phyloP scores from a whole-genome alignment of 1,140 invertebrate species.

The Drosophila kohkoa region DNA sequence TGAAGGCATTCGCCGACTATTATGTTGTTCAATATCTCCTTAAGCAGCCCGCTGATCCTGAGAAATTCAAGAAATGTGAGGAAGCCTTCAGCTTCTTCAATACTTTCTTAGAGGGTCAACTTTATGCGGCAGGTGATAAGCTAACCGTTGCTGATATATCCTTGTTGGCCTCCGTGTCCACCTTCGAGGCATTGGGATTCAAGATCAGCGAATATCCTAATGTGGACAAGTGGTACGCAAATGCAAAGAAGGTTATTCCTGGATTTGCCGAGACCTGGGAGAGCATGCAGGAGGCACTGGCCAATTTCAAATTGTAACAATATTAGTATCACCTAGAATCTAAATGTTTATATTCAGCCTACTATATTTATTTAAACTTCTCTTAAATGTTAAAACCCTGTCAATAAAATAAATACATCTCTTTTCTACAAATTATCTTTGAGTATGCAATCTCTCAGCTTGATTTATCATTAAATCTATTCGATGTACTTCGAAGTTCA shows the following conservation, averaged over 20 bases:
- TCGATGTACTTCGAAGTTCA: no score
- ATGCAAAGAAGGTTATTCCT: constrained; percentile 88
- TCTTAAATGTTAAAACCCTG: no score
- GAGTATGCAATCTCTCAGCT: no score
- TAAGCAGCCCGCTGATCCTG: constrained; percentile 86
- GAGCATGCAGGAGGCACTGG: constrained; percentile 28
- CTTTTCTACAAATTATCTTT: no score
- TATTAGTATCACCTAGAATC: no score
- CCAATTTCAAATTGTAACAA: no score
- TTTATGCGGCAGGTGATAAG: constrained; percentile 88
- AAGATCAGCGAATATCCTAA: constrained; percentile 89
- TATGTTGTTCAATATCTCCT: constrained; percentile 90
- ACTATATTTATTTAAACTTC: no score
- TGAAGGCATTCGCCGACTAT: constrained; percentile 86
- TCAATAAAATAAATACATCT: no score
- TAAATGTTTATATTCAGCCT: no score
- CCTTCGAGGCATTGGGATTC: constrained; percentile 87
- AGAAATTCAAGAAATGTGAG: constrained; percentile 87
- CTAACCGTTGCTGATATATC: constrained; percentile 91
- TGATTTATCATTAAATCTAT: no score
- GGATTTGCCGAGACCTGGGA: constrained; percentile 90
- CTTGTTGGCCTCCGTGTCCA: constrained; percentile 87
- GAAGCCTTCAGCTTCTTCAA: constrained; percentile 88
- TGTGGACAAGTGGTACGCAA: constrained; percentile 89
- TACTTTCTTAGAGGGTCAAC: constrained; percentile 87